These are phyloP conservation scores for Cosmia pyralina DNA, from an alignment of 2,888 invertebrate species.

Conservation along the genomic window DNA sequence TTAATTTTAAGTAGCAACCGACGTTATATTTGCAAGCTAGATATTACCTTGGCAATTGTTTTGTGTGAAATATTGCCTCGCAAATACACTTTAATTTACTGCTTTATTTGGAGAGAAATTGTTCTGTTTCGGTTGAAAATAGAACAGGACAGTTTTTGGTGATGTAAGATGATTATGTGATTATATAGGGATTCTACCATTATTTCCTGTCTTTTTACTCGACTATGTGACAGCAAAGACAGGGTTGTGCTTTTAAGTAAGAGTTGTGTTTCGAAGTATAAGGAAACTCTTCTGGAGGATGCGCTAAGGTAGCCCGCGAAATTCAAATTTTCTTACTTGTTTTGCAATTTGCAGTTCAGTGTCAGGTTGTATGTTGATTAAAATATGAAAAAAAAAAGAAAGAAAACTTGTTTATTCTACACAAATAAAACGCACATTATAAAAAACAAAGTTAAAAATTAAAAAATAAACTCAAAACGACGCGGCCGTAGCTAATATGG, in stretches of 20 bases:
- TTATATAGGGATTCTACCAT: neutral
- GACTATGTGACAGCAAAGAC: fast-evolving
- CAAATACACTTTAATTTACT: slow-evolving; percentile 57
- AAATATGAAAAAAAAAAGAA: no score
- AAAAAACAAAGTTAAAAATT: no score
- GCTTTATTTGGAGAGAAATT: slow-evolving; percentile 45
- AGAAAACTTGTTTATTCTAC: no score
- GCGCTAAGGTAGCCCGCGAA: no score
- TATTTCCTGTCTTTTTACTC: neutral
- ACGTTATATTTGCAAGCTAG: slow-evolving; percentile 70
- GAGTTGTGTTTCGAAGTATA: neutral
- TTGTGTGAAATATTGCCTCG: slow-evolving; percentile 58
- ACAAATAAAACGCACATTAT: no score
- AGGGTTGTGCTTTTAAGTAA: neutral
- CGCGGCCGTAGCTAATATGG: no score
- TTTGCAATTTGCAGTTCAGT: no score
- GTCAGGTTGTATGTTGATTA: no score
- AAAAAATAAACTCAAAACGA: no score
- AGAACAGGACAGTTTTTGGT: slow-evolving; percentile 14
- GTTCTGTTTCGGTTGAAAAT: slow-evolving; percentile 36
- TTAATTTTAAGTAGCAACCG: slow-evolving; percentile 75
- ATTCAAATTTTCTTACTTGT: no score
- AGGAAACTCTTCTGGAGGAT: neutral
- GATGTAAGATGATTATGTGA: slow-evolving; percentile 27
- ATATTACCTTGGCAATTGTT: slow-evolving; percentile 68